Evolutionary conservation across 2,797 vertebrate species (phyloP).

Genomic region (Hemitrygon akajei): DNA sequence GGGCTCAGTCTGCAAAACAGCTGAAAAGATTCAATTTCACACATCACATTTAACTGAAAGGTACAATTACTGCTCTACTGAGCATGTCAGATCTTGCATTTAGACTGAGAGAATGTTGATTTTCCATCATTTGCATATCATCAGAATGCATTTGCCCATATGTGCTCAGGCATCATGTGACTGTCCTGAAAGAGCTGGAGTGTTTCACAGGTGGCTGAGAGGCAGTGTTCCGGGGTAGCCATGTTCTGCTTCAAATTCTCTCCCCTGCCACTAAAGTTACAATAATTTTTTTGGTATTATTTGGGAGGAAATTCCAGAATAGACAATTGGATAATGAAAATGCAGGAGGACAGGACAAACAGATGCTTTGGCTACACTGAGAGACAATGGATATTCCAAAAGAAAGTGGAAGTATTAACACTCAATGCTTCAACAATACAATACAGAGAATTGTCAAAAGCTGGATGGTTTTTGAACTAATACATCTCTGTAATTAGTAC

Average conservation of each 20-base stretch:
- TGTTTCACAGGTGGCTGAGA: not conserved
- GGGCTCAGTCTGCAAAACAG: not conserved
- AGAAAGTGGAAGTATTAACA: not conserved
- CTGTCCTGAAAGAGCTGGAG: not conserved
- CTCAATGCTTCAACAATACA: not conserved
- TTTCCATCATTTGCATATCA: not conserved
- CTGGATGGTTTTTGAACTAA: not conserved
- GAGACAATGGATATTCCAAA: not conserved
- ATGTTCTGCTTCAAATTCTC: not conserved
- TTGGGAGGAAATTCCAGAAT: not conserved
- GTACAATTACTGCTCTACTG: not conserved
- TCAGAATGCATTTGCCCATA: not conserved
- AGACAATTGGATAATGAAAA: not conserved
- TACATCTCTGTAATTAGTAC: not conserved
- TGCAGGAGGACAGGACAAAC: not conserved
- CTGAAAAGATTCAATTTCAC: conserved; percentile 20
- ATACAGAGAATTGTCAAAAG: not conserved
- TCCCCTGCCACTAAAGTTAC: not conserved
- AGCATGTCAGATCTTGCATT: not conserved
- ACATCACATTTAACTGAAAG: not conserved
- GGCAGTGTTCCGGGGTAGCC: not conserved
- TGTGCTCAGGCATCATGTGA: not conserved
- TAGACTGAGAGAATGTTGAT: not conserved
- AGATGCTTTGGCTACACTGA: not conserved
- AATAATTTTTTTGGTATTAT: not conserved